Evolutionary conservation across 1,140 invertebrate genomes (phyloP), one percentile per base, ranked within the genome.

Genomic region (Ctenoplectra terminalis): DNA sequence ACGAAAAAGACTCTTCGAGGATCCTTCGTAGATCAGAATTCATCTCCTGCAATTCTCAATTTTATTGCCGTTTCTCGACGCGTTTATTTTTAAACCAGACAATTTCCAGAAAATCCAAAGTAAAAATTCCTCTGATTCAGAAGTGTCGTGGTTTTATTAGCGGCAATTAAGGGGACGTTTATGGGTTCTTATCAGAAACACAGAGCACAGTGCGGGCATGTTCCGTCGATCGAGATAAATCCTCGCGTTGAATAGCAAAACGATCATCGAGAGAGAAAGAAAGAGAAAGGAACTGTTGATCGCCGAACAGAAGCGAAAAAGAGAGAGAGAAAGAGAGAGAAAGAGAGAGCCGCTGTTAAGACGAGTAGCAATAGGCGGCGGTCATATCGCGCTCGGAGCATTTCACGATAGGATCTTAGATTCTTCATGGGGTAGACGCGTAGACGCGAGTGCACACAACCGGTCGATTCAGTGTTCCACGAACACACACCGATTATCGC

Each of bases 341-440:
- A 79, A 75, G 80, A 78, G 82, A 61, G 79, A 77, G 61, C 40
- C 52, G 81, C 66, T 74, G 83, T 91, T 88, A 93, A 93, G 90
- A 92, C 92, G 88, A 85, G 92, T 93, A 93, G 92, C 92, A 88
- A 89, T 88, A 89, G 89, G 88, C 90, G 79, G 86, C 86, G 88
- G 89, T 92, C 90, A 91, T 92, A 92, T 93, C 90, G 86, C 90
- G 90, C 90, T 89, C 75, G 58, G 81, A 90, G 89, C 91, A 91
- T 85, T 82, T 69, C 77, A 70, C 84, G 87, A 88, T 88, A 88
- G 84, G 81, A 89, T 89, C 87, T 89, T 83, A 83, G 86, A 88
- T 88, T 85, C 84, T 63, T 72, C 69, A 58, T 8, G 56, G 58
- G 26, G 43, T 63, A 66, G 48, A 64, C 63, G 54, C 69, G 60